Percentiles rank a stretch among this genome's conserved stretches.
Conservation (phyloP, 2,797 vertebrate genomes). For the Acanthiza pusilla region DNA sequence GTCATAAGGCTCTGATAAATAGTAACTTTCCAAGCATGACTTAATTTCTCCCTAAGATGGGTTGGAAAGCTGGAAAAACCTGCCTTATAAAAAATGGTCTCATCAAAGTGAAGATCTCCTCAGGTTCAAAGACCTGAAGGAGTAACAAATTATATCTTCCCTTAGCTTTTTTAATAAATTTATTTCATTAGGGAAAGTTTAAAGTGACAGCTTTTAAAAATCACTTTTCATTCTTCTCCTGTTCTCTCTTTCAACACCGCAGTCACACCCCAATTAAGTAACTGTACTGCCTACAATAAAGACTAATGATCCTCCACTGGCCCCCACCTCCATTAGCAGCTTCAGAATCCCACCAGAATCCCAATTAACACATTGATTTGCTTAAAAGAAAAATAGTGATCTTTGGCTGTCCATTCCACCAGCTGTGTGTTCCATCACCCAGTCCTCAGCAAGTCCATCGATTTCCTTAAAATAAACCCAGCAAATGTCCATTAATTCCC, state of each 20-base stretch:
- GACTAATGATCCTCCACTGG: constrained; percentile 43
- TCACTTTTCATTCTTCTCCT: not conserved
- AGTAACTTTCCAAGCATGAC: constrained; percentile 8
- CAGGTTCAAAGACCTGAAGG: constrained; percentile 1
- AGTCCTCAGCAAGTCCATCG: constrained; percentile 39
- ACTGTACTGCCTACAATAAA: constrained; percentile 33
- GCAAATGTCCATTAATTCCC: constrained; percentile 19
- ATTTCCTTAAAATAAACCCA: constrained; percentile 45
- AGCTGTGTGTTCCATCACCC: constrained; percentile 53
- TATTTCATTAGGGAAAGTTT: constrained; percentile 14
- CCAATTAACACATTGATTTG: constrained; percentile 64
- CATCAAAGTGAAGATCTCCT: not conserved
- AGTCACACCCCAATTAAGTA: constrained; percentile 45
- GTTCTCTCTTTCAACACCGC: constrained; percentile 4
- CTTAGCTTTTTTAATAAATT: not conserved
- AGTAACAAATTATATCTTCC: constrained; percentile 2
- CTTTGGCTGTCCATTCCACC: constrained; percentile 40
- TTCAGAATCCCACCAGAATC: constrained; percentile 60
- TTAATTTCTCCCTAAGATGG: not conserved
- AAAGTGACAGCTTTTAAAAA: constrained; percentile 43
- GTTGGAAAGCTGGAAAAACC: constrained; percentile 39
- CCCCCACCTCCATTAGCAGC: constrained; percentile 44
- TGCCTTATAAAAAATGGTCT: not conserved
- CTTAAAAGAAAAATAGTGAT: constrained; percentile 62
- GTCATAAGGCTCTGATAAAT: not conserved